Base-by-base conservation (phyloP, 1,140 invertebrate genomes). In the Drosophila nannoptera region DNA sequence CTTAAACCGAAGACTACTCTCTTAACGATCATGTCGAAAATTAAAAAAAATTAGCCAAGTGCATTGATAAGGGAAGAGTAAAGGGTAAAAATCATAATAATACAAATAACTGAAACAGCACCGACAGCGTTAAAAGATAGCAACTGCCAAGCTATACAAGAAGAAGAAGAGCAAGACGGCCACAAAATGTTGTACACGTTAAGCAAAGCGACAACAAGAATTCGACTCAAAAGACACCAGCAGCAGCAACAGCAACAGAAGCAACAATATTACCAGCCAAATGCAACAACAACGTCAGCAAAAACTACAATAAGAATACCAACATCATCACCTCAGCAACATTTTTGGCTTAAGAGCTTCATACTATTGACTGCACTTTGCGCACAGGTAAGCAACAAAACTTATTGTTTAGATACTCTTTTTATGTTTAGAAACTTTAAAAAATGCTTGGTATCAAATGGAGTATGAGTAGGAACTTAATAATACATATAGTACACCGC, bases 161-260 rank as follows among this genome's bases (percentile, higher is more conserved):
- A 72, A 29, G 33, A 56, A 32, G 54, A 75, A 53, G 62, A 49
- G 67, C 64, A 78, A 70, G 12, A 84, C 81, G 81, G 74, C 81
- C 65, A 58, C 70, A 84, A 80, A 50, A 84, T 84, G 80, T 77
- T 84, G 80, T 77, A 80, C 56, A 78, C 78, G 73, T 65, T 84
- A 65, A 77, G 81, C 53, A 84, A 81, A 74, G 80, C 80, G 69
- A 84, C 80, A 64, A 84, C 80, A 61, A 84, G 81, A 83, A 83
- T 86, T 66, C 80, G 80, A 69, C 80, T 84, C 70, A 84, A 84
- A 84, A 80, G 76, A 53, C 78, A 56, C 35, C 69, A 68, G 14
- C 69, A 68, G 52, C 68, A 63, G 29, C 38, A 50, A 38, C 48
- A 50, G 43, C 14, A n/a, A n/a, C n/a, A n/a, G n/a, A n/a, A n/a